Evolutionary conservation across 2,113 vertebrate species (phyloP), one percentile per base, ranked within the genome.

Genomic region (Carassius auratus): DNA sequence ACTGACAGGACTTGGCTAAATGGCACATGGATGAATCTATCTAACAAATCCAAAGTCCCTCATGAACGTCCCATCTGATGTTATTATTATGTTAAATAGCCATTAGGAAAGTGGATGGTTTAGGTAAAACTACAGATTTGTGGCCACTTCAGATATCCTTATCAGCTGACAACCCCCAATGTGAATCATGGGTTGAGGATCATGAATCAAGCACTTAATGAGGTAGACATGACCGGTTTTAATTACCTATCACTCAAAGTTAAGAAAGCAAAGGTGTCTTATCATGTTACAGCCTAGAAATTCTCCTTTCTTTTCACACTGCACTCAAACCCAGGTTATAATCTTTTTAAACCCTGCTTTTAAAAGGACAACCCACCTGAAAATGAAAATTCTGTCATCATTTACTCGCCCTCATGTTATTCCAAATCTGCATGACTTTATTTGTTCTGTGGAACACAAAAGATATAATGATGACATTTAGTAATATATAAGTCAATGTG

Each of bases 21-120:
- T 93, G 93, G 93, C 94, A 95, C 92, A 91, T 89, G 90, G 89
- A 87, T 86, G 92, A 93, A 94, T 94, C 92, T 89, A 91, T 91
- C 92, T 93, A 94, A 94, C 91, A 91, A 93, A 90, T 86, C n/a
- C 48, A 81, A 92, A 90, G 68, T 85, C 61, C 30, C 38, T n/a
- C 26, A 48, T 68, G 36, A 64, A 23, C 26, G 23, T 45, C n/a
- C 80, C 2, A 82, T 82, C 48, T 71, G 64, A 64, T 48, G 36
- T 38, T 45, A 19, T 38, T 45, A 19, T 19, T 23, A 66, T 52
- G 26, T 77, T 71, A 85, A 57, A 38, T 69, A 69, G 62, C 64
- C 61, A 50, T 82, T 33, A 62, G 61, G 23, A 68, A 26, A 68
- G 48, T 36, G 30, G 30, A 69, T 33, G 30, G 15, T 33, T 33